A percentile compares a stretch with the other conserved stretches of the same genome.
Conservation (phyloP, 2,797 vertebrate genomes). For the Chromobotia macracanthus region DNA sequence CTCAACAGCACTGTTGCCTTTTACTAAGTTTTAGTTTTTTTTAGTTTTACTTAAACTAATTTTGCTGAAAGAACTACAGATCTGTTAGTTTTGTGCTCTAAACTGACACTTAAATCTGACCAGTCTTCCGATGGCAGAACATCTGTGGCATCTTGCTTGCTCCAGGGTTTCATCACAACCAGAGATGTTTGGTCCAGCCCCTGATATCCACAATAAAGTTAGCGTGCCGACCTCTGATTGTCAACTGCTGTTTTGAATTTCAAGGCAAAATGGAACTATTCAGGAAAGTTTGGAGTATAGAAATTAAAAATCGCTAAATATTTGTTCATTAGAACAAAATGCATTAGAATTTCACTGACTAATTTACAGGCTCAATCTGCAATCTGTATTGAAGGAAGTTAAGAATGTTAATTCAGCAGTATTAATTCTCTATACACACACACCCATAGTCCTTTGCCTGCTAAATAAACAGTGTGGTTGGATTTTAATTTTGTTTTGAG, state of each 20-base stretch:
- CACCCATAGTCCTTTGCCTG: slow-evolving; percentile 76
- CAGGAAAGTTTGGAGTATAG: slow-evolving; percentile 15
- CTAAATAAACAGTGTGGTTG: slow-evolving; percentile 76
- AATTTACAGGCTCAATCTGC: neutral
- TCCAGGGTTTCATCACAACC: neutral
- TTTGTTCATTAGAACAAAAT: neutral
- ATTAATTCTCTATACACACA: neutral
- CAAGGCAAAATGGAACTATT: slow-evolving; percentile 1
- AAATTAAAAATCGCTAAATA: slow-evolving; percentile 1
- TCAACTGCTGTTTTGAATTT: slow-evolving; percentile 7
- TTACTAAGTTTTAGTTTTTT: no score
- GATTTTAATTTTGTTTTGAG: slow-evolving; percentile 80
- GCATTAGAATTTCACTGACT: neutral
- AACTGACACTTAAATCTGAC: no score
- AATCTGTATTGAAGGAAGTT: slow-evolving; percentile 5
- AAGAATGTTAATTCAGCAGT: slow-evolving; percentile 4
- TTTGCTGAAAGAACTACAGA: no score
- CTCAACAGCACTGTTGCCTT: no score
- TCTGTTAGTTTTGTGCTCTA: neutral
- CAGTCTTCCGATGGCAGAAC: neutral
- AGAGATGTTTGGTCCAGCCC: neutral
- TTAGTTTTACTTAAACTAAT: no score
- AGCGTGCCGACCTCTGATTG: neutral
- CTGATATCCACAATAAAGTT: neutral
- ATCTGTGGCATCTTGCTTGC: neutral